A percentile compares a stretch with the other conserved stretches of the same genome.
phyloP scores from a whole-genome alignment of 1,140 invertebrate species.

The Zophobas morio region DNA sequence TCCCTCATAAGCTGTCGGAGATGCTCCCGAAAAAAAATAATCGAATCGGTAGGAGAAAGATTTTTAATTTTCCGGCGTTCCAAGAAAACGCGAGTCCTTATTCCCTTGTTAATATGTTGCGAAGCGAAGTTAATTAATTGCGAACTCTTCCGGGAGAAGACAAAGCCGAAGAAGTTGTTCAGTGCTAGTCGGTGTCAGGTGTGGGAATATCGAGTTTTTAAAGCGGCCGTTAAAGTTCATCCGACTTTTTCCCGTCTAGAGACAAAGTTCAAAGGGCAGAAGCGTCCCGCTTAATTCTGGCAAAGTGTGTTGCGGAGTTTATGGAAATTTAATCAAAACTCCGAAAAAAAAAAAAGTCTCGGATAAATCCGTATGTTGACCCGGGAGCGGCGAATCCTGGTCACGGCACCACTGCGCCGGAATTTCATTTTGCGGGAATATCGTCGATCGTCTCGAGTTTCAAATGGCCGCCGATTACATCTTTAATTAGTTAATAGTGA shows the following conservation, averaged over 20 bases:
- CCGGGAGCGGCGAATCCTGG: not conserved
- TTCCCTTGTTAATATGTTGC: constrained; percentile 14
- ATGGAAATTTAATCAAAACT: constrained; percentile 36
- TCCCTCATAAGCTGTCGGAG: not conserved
- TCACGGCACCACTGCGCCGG: not conserved
- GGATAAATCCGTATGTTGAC: constrained; percentile 3
- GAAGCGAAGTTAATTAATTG: constrained; percentile 20
- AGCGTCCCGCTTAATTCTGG: not conserved
- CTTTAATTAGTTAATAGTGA: constrained; percentile 30
- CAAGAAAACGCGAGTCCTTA: not conserved
- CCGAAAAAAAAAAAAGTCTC: not conserved
- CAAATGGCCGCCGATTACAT: not conserved
- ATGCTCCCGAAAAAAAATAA: not conserved
- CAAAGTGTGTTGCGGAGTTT: constrained; percentile 13
- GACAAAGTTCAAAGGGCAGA: constrained; percentile 17
- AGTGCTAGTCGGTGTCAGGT: constrained; percentile 27
- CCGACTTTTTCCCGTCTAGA: not conserved
- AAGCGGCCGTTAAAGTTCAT: constrained; percentile 6
- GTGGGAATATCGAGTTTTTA: constrained; percentile 30
- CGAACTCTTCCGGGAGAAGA: constrained; percentile 12
- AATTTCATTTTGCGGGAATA: not conserved
- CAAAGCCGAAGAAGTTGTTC: constrained; percentile 11
- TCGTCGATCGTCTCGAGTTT: not conserved
- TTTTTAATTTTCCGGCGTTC: not conserved
- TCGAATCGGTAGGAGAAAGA: not conserved